Evolutionary conservation across 1,140 invertebrate species (phyloP), one percentile per base, ranked within the genome.

Genomic region (Pygmarrhopalites habei): DNA sequence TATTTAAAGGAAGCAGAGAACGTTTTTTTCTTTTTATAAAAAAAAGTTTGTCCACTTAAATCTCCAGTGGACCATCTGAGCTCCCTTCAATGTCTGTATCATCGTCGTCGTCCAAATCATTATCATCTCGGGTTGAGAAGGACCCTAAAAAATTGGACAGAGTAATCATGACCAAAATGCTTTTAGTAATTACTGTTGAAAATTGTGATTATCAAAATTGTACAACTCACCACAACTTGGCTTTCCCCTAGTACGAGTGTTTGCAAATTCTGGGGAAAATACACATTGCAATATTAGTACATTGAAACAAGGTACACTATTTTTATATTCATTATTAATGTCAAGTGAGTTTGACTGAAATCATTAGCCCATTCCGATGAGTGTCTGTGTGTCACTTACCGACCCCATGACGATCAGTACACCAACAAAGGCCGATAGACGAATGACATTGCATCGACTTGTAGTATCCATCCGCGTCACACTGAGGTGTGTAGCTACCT

Each of bases 321-420:
- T n/a, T n/a, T n/a, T n/a, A n/a, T n/a, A n/a, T n/a, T n/a, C n/a
- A n/a, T n/a, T n/a, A n/a, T n/a, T n/a, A n/a, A n/a, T n/a, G n/a
- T n/a, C n/a, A n/a, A n/a, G n/a, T n/a, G n/a, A n/a, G n/a, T n/a
- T n/a, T n/a, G n/a, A n/a, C n/a, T n/a, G n/a, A n/a, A n/a, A n/a
- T n/a, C n/a, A n/a, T n/a, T n/a, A n/a, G n/a, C n/a, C n/a, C n/a
- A n/a, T n/a, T n/a, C n/a, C n/a, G n/a, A n/a, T n/a, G n/a, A n/a
- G n/a, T n/a, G n/a, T n/a, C n/a, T n/a, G n/a, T n/a, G n/a, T n/a
- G n/a, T n/a, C n/a, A n/a, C n/a, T n/a, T n/a, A n/a, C n/a, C n/a
- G n/a, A 90, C 88, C 29, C 92, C 92, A 76, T 94, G 91, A 72
- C 88, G 85, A 79, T 94, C 90, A 47, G 93, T 90, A 79, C 91